Conservation (phyloP, 2,113 vertebrate genomes). For the Andinoacara biseriatus region DNA sequence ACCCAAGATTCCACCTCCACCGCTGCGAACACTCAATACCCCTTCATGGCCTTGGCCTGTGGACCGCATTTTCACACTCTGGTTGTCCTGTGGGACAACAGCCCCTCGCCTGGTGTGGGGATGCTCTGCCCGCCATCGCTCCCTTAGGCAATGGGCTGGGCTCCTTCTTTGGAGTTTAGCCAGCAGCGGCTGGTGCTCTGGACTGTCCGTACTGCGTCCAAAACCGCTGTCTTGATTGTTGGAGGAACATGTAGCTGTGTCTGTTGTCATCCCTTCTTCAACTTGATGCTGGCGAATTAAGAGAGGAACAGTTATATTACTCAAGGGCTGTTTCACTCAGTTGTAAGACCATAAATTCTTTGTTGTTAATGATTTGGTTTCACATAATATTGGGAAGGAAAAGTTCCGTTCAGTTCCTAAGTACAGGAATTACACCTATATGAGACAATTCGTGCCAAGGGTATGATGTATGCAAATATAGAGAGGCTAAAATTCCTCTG, state of each 20-base stretch:
- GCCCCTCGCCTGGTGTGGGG: conserved; percentile 63
- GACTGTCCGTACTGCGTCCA: conserved; percentile 87
- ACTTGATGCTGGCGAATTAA: conserved; percentile 38
- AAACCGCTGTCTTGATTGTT: conserved; percentile 91
- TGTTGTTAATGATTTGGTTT: neutral
- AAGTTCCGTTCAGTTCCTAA: neutral
- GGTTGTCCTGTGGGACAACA: conserved; percentile 63
- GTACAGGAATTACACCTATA: neutral
- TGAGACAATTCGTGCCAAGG: neutral
- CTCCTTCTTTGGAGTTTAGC: conserved; percentile 72
- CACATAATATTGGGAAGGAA: neutral
- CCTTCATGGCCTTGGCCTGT: conserved; percentile 69
- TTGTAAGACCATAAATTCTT: neutral
- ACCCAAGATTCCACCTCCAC: conserved; percentile 58
- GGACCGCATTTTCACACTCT: conserved; percentile 69
- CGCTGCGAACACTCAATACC: conserved; percentile 51
- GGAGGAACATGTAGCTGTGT: conserved; percentile 91
- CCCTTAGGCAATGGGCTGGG: conserved; percentile 75
- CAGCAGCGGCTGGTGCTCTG: conserved; percentile 83
- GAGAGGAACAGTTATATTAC: neutral
- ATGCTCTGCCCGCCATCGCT: conserved; percentile 72
- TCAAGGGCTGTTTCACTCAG: neutral
- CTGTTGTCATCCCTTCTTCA: conserved; percentile 89
- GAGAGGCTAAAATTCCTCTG: no score
- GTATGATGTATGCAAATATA: neutral